These are phyloP conservation scores for Ophioninae sp. DNA, from an alignment of 2,888 invertebrate genomes.

Conservation along the genomic window DNA sequence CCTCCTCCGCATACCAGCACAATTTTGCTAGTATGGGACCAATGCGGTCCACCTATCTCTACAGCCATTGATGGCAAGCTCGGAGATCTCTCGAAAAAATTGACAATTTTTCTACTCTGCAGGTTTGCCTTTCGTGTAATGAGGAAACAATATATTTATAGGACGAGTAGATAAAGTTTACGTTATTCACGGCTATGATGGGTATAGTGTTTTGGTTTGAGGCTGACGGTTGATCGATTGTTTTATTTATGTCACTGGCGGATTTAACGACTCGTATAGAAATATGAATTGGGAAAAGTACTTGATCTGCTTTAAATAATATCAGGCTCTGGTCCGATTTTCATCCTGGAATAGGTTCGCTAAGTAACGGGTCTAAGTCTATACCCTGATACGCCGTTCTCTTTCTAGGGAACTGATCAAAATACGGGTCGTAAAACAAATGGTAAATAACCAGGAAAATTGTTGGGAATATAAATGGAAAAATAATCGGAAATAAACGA, in stretches of 20 bases:
- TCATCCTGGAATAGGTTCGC: no score
- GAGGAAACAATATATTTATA: conserved; percentile 3
- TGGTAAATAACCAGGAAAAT: no score
- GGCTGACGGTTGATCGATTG: not conserved
- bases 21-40: conserved; percentile 33
- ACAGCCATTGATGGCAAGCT: conserved; percentile 9
- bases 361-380: no score
- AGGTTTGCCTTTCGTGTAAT: not conserved
- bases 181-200: conserved; percentile 1
- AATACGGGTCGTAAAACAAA: no score
- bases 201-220: not conserved
- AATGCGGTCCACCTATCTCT: conserved; percentile 20
- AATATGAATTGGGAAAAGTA: no score
- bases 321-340: no score
- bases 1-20: conserved; percentile 20
- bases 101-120: conserved; percentile 7
- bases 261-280: no score
- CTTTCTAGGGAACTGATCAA: no score
- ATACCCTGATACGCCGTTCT: no score
- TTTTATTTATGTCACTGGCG: not conserved
- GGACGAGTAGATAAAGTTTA: not conserved
- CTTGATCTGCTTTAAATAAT: no score
- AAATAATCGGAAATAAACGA: no score
- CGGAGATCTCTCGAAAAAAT: not conserved
- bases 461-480: no score